phyloP scores from a whole-genome alignment of 2,888 invertebrate genomes.

The Tenthredo mesomela region DNA sequence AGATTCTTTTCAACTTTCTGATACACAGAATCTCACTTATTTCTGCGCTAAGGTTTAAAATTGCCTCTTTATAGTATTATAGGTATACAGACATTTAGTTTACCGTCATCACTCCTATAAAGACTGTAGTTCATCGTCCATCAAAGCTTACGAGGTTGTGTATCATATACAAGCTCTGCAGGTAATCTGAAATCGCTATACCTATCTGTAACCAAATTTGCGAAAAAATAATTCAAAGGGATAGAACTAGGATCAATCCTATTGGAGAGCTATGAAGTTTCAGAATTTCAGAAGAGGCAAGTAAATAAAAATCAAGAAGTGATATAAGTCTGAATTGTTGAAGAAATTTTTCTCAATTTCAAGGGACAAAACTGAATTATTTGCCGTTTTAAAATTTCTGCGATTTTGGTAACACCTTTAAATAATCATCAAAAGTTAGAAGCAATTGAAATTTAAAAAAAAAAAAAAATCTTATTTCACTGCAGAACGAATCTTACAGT shows the following conservation, averaged over 20 bases:
- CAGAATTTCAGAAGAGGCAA: background rate
- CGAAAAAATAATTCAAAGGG: background rate
- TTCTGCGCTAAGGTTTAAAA: background rate
- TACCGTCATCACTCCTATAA: background rate
- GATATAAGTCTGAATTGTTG: background rate
- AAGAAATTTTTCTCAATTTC: background rate
- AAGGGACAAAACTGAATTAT: background rate
- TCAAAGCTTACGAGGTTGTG: conserved; percentile 12
- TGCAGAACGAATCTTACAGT: background rate
- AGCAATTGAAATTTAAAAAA: background rate
- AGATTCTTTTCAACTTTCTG: background rate
- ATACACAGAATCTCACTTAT: background rate
- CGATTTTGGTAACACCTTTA: background rate
- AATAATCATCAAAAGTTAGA: background rate
- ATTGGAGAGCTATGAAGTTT: background rate
- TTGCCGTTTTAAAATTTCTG: background rate
- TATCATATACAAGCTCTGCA: background rate
- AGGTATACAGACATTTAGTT: conserved; percentile 10
- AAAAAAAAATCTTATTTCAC: background rate
- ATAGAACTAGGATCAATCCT: background rate
- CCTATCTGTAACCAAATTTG: background rate
- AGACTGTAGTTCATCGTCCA: background rate
- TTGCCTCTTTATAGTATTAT: background rate
- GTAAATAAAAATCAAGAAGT: background rate
- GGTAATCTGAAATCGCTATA: background rate